Evolutionary conservation across 2,113 vertebrate species (phyloP).

Genomic region (Buteo buteo): DNA sequence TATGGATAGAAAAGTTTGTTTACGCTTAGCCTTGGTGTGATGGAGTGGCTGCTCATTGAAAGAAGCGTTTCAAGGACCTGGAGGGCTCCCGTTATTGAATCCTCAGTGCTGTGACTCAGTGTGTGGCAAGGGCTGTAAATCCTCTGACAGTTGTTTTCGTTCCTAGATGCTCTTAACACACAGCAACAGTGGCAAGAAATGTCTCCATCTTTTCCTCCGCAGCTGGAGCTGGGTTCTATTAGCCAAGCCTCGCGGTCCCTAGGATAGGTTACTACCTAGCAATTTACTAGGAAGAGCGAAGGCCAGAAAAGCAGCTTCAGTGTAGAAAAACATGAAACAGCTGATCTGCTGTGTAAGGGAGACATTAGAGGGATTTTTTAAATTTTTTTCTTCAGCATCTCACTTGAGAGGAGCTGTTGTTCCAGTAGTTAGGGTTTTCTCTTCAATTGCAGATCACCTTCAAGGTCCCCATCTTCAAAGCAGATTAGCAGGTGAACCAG

Average conservation of each 20-base stretch:
- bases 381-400: background rate
- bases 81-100: constrained; percentile 47
- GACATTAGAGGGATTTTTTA: background rate
- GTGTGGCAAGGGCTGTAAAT: constrained; percentile 54
- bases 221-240: background rate
- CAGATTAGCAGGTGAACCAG: background rate
- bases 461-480: background rate
- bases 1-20: constrained; percentile 25
- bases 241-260: background rate
- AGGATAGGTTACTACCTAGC: background rate
- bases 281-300: background rate
- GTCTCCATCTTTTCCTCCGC: background rate
- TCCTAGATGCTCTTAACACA: constrained; percentile 13
- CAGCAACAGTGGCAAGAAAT: background rate
- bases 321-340: background rate
- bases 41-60: constrained; percentile 50
- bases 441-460: background rate
- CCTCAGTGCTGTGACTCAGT: constrained; percentile 16
- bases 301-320: background rate
- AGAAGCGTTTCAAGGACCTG: constrained; percentile 52
- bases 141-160: constrained; percentile 30
- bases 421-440: background rate
- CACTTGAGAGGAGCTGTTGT: background rate
- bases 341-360: background rate
- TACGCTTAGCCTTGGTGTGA: constrained; percentile 26